Evolutionary conservation across 2,113 vertebrate genomes (phyloP).

Genomic region (pig (Sus scrofa)): DNA sequence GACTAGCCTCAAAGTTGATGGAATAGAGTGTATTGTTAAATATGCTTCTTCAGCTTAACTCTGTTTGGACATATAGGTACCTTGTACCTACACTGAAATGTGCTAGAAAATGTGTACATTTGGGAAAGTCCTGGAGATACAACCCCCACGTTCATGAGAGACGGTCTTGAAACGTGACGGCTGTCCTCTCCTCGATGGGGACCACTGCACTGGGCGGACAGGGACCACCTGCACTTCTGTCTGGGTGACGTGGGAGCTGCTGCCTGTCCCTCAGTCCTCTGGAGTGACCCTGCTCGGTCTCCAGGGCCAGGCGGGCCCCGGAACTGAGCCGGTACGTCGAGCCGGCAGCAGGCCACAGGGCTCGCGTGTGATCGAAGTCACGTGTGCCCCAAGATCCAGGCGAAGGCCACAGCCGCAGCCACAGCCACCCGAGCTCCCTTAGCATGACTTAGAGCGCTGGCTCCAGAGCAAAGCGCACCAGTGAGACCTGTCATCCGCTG

Average conservation of each 20-base stretch:
- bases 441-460: not conserved
- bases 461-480: accelerated
- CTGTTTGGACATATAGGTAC: not conserved
- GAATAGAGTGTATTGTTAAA: not conserved
- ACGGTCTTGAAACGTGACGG: not conserved
- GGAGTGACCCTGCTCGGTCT: too few relatives aligned
- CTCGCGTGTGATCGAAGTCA: too few relatives aligned
- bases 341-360: too few relatives aligned
- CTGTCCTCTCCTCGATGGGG: not conserved
- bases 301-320: not conserved
- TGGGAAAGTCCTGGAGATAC: not conserved
- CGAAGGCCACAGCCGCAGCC: not conserved
- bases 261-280: too few relatives aligned
- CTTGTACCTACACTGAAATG: not conserved
- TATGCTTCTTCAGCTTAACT: not conserved
- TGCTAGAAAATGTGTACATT: not conserved
- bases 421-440: not conserved
- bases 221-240: not conserved
- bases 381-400: not conserved
- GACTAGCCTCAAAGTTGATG: not conserved
- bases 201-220: not conserved
- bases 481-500: not conserved
- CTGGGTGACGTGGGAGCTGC: not conserved
- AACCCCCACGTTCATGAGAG: not conserved
- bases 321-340: too few relatives aligned